Percentiles rank a stretch among this genome's conserved stretches.
Evolutionary conservation across 2,888 invertebrate species (phyloP).

Genomic region (Noctuana brunneofusca): DNA sequence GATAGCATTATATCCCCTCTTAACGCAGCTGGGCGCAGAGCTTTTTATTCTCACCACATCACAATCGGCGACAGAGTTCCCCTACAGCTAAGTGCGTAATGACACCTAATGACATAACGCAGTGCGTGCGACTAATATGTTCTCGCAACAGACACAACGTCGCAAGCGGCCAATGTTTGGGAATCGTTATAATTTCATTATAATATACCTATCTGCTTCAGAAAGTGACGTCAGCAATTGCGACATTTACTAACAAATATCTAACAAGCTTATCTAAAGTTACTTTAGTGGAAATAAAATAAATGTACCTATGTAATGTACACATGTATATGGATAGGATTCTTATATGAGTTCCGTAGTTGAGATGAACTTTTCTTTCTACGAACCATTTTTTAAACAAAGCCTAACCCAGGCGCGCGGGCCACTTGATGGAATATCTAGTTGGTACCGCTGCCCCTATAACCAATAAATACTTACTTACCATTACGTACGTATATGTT

Average conservation of each 20-base stretch:
- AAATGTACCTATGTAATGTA: too few relatives aligned
- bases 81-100: conserved; percentile 34
- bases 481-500: too few relatives aligned
- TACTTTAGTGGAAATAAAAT: too few relatives aligned
- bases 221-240: background rate
- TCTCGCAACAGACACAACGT: background rate
- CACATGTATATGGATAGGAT: too few relatives aligned
- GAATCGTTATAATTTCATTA: background rate
- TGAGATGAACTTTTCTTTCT: too few relatives aligned
- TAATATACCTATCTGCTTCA: background rate
- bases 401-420: too few relatives aligned
- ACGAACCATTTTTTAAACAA: too few relatives aligned
- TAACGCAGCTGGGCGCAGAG: background rate
- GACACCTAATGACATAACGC: conserved; percentile 39
- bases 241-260: too few relatives aligned
- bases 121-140: conserved; percentile 18
- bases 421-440: too few relatives aligned
- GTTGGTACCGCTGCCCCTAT: too few relatives aligned
- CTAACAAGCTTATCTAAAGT: background rate
- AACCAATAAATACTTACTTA: too few relatives aligned
- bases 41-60: conserved; percentile 25
- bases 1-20: background rate
- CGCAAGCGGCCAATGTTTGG: conserved; percentile 10
- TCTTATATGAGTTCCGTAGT: too few relatives aligned
- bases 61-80: conserved; percentile 8